Conservation (phyloP, 2,113 vertebrate genomes). For the Salvelinus namaycush region DNA sequence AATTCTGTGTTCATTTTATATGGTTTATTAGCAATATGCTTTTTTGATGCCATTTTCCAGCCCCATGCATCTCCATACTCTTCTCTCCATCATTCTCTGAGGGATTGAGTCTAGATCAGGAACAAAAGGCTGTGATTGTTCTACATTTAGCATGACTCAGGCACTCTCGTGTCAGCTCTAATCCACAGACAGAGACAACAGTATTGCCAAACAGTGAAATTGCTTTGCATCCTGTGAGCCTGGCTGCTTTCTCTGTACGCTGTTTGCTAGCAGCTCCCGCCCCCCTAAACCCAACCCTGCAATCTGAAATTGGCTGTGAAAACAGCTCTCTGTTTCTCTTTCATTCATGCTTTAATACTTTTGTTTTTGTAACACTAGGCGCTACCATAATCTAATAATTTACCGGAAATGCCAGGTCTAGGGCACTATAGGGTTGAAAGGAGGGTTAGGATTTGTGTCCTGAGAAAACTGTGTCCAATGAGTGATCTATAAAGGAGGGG, state of each 20-base stretch:
- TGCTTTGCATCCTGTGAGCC: conserved; percentile 66
- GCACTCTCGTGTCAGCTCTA: conserved; percentile 71
- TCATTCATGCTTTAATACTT: conserved; percentile 71
- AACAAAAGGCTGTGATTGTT: conserved; percentile 70
- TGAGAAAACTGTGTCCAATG: conserved; percentile 6
- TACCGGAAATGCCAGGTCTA: conserved; percentile 43
- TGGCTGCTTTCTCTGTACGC: conserved; percentile 61
- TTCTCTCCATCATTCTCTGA: conserved; percentile 20
- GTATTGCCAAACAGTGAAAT: conserved; percentile 75
- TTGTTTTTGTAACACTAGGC: conserved; percentile 67
- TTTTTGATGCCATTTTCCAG: conserved; percentile 57
- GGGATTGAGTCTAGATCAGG: conserved; percentile 60
- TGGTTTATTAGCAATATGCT: conserved; percentile 63
- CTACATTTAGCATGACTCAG: conserved; percentile 76
- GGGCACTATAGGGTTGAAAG: conserved; percentile 32
- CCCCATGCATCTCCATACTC: conserved; percentile 45
- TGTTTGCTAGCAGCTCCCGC: conserved; percentile 64
- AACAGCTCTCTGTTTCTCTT: conserved; percentile 64
- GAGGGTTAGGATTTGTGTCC: neutral
- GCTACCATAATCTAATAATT: conserved; percentile 61
- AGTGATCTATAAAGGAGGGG: conserved; percentile 50
- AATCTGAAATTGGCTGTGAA: conserved; percentile 75
- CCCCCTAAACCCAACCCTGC: conserved; percentile 40
- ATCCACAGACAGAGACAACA: conserved; percentile 73
- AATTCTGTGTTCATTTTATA: conserved; percentile 56